phyloP scores from a whole-genome alignment of 2,888 invertebrate genomes.

The Cotesia congregata region DNA sequence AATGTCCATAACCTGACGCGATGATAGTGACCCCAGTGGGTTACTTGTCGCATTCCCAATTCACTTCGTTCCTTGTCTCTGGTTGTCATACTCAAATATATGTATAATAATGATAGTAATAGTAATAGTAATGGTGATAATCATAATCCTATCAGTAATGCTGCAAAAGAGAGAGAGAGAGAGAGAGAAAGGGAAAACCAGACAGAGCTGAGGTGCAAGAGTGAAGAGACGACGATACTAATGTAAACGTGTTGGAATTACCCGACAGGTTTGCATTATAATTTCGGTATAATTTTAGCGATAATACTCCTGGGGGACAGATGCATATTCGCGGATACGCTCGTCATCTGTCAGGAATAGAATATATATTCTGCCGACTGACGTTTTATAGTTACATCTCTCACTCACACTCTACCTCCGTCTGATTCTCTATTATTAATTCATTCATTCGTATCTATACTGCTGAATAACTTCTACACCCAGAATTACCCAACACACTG shows the following conservation, averaged over 20 bases:
- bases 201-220: background rate
- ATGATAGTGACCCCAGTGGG: background rate
- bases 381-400: background rate
- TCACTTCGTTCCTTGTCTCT: background rate
- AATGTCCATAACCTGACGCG: slow-evolving; percentile 1
- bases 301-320: background rate
- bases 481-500: background rate
- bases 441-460: background rate
- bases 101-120: background rate
- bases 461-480: background rate
- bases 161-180: no score
- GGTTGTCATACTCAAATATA: background rate
- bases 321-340: background rate
- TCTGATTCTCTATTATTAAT: background rate
- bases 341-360: background rate
- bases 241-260: background rate
- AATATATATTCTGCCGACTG: background rate
- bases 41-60: background rate
- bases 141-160: no score
- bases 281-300: background rate
- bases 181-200: background rate
- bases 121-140: background rate
- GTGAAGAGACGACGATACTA: background rate
- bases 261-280: background rate
- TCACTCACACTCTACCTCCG: no score